Conservation (phyloP, 37 sponge, comb jelly and placozoan species). For the Corticium candelabrum region DNA sequence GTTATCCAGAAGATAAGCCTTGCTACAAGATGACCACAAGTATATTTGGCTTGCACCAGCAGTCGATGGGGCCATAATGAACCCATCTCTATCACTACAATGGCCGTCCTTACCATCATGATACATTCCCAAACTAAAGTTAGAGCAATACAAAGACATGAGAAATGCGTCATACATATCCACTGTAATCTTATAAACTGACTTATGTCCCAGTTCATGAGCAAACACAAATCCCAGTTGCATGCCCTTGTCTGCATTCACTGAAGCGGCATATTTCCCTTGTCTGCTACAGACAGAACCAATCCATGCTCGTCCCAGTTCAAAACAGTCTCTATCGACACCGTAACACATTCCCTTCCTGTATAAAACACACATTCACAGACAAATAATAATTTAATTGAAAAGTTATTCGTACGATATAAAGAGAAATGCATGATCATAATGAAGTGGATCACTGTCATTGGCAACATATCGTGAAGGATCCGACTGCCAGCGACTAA, state of each 20-base stretch:
- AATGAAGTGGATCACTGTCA: not conserved
- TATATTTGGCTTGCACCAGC: not conserved
- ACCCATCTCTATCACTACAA: not conserved
- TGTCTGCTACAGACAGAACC: not conserved
- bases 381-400: not conserved
- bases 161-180: too few species aligned
- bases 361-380: not conserved
- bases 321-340: not conserved
- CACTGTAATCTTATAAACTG: not conserved
- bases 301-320: not conserved
- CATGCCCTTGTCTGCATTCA: not conserved
- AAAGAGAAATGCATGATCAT: not conserved
- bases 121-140: slow-evolving; percentile 1
- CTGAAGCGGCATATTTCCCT: not conserved
- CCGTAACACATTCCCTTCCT: not conserved
- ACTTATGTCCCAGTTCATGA: slow-evolving; percentile 10
- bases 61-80: not conserved
- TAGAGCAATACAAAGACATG: too few species aligned
- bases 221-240: not conserved
- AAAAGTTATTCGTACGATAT: not conserved
- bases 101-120: not conserved
- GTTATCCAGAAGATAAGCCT: not conserved
- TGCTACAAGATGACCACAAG: not conserved
- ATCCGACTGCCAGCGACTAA: not conserved
- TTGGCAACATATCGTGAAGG: not conserved